phyloP scores from a whole-genome alignment of 2,797 vertebrate species.

The Choloepus didactylus region DNA sequence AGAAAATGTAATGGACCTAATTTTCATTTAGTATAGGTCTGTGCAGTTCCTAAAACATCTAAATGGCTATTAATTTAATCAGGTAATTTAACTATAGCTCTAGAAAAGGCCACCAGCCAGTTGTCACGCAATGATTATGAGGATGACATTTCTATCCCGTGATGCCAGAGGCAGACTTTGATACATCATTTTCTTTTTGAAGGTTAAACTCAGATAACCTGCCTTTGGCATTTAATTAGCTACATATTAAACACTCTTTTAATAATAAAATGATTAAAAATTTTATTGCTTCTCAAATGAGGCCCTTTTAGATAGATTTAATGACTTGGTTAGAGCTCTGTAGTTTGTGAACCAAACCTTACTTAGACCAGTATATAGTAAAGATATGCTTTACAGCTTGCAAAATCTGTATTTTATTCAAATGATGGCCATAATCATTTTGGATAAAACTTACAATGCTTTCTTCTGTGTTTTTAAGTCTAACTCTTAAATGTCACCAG shows the following conservation, averaged over 20 bases:
- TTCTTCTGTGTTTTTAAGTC: constrained; percentile 91
- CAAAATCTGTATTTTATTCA: constrained; percentile 97
- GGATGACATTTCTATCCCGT: constrained; percentile 99
- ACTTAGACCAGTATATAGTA: constrained; percentile 93
- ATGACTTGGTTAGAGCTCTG: constrained; percentile 95
- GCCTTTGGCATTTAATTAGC: constrained; percentile 99
- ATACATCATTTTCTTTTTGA: constrained; percentile 99
- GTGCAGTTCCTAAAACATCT: constrained; percentile 97
- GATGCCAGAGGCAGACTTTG: constrained; percentile 98
- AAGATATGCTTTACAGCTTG: constrained; percentile 96
- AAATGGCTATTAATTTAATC: constrained; percentile 99
- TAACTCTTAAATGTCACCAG: constrained; percentile 90
- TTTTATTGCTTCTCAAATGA: constrained; percentile 99
- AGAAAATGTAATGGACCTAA: constrained; percentile 92
- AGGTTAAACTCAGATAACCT: constrained; percentile 99
- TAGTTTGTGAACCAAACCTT: constrained; percentile 94
- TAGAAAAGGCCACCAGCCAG: constrained; percentile 95
- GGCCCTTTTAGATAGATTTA: constrained; percentile 98
- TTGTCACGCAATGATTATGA: constrained; percentile 98
- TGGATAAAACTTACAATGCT: constrained; percentile 92
- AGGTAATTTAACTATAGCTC: constrained; percentile 96
- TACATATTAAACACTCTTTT: constrained; percentile 99
- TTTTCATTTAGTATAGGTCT: constrained; percentile 93
- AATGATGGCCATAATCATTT: constrained; percentile 96
- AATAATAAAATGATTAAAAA: constrained; percentile 99